Evolutionary conservation across 2,797 vertebrate species (phyloP).

Genomic region (Chiroxiphia lanceolata): DNA sequence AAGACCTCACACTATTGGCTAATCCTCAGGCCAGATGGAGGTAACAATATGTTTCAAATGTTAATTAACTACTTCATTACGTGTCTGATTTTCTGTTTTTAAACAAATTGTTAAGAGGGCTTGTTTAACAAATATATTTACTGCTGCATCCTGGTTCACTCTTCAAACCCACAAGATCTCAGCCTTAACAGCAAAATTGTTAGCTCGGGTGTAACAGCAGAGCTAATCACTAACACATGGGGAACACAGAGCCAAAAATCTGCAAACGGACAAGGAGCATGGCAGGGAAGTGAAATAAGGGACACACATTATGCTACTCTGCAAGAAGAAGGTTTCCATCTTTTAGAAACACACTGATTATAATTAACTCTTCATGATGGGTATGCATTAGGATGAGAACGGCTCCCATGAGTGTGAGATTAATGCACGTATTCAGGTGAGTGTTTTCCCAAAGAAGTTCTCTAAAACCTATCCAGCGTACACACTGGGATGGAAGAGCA

Average conservation of each 20-base stretch:
- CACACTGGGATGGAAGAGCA: not conserved
- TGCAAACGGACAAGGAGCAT: not conserved
- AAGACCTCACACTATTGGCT: not conserved
- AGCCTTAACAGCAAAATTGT: not conserved
- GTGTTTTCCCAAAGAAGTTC: not conserved
- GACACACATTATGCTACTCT: fast-evolving
- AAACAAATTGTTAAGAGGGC: not conserved
- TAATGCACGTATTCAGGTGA: not conserved
- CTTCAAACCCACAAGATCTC: not conserved
- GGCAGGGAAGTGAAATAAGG: not conserved
- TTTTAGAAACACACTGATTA: not conserved
- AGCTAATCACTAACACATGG: not conserved
- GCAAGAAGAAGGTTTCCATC: not conserved
- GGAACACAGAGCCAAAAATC: not conserved
- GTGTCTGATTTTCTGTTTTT: not conserved
- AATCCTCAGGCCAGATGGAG: not conserved
- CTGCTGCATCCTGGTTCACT: not conserved
- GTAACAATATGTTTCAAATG: conserved; percentile 15
- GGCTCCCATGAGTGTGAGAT: not conserved
- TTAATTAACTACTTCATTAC: not conserved
- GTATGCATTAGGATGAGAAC: not conserved
- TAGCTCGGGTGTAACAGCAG: not conserved
- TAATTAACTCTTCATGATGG: not conserved
- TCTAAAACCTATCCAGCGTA: not conserved
- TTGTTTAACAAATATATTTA: not conserved